Evolutionary conservation across 2,797 vertebrate species (phyloP), one percentile per base, ranked within the genome.

Genomic region (Pseudomugil tenellus): DNA sequence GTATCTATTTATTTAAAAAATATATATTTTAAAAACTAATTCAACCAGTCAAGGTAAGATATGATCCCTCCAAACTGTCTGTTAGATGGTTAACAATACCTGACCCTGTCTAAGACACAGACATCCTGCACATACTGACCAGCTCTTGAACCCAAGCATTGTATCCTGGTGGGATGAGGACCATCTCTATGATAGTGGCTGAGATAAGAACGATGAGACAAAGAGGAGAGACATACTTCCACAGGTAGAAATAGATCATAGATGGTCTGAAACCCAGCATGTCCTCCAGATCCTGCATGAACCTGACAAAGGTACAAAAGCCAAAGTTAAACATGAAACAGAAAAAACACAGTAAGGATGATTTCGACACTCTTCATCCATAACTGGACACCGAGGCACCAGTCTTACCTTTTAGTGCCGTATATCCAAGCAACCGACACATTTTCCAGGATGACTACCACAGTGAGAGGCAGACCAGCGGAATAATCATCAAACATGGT

Each of bases 401-500:
- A 21, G 2, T 2, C 43, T 43, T 73, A 93, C 92, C 91, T 97
- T 88, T 98, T 96, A 69, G 96, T 98, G 75, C 97, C 97, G 0
- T 98, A 98, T 79, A 98, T 92, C 97, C 97, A 98, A 64, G 97
- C 95, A 68, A 98, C 96, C 0, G 97, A 96, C 0, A 97, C 72
- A 81, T 98, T 98, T 90, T 98, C 97, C 69, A 98, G 91, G 87
- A 98, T 96, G 79, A 98, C 97, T 48, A 98, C 96, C 0, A 98
- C 86, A 0, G 96, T 98, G 88, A 98, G 96, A 0, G 97, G 97
- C 85, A 98, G 87, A 0, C 96, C 97, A 29, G 97, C 97, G 0
- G 97, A 98, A 76, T 98, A 98, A 76, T 98, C 97, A 0, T 98
- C 97, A 67, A 98, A 98, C 97, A 98, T 98, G 83, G 95, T 96